phyloP scores from a whole-genome alignment of 2,113 vertebrate species.

The Craseonycteris thonglongyai region DNA sequence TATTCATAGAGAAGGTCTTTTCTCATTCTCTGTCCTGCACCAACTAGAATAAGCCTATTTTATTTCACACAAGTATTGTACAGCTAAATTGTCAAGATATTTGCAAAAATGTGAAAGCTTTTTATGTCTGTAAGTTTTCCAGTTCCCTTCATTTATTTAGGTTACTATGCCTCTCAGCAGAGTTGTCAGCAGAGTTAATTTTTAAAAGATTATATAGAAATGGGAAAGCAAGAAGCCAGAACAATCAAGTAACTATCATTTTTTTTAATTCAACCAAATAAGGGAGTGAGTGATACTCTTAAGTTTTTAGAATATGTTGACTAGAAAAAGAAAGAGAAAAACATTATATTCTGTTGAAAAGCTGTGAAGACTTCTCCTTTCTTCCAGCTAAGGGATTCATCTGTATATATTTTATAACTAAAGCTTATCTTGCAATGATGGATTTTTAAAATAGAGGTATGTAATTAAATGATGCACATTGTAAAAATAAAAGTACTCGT shows the following conservation, averaged over 20 bases:
- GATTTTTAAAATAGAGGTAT: not conserved
- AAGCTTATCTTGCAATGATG: not conserved
- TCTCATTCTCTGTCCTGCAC: not conserved
- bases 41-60: not conserved
- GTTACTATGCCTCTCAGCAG: not conserved
- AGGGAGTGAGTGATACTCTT: not conserved
- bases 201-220: conserved; percentile 10
- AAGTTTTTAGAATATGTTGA: not conserved
- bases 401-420: not conserved
- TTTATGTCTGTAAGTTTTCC: not conserved
- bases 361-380: not conserved
- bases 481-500: not conserved
- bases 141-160: not conserved
- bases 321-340: not conserved
- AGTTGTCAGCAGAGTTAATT: conserved; percentile 8
- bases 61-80: not conserved
- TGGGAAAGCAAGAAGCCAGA: not conserved
- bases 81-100: not conserved
- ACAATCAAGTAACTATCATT: not conserved
- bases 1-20: not conserved
- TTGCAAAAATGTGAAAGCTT: not conserved
- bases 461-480: not conserved
- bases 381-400: not conserved
- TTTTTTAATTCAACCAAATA: not conserved
- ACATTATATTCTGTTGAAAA: not conserved